Percentiles rank a stretch among this genome's conserved stretches.
Evolutionary conservation across 1,140 invertebrate species (phyloP).

Genomic region (Cylas formicarius): DNA sequence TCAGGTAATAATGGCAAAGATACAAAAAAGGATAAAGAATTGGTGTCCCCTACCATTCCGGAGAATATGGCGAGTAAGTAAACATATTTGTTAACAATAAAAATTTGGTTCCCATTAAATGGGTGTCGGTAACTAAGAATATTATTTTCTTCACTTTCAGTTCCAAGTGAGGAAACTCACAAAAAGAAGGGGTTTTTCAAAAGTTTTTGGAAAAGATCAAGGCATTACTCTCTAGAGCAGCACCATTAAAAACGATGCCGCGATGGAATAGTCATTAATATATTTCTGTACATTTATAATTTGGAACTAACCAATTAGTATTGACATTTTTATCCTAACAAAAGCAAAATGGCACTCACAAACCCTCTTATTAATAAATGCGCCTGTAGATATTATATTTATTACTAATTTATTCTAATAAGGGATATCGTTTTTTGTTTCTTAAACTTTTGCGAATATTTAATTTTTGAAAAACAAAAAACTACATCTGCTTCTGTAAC

Average conservation of each 20-base stretch:
- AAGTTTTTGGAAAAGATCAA: conserved; percentile 73
- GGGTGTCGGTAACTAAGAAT: too few relatives aligned
- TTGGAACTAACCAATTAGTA: conserved; percentile 30
- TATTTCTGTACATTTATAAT: conserved; percentile 33
- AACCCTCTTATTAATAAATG: too few relatives aligned
- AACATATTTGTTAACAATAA: not conserved
- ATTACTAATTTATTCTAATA: too few relatives aligned
- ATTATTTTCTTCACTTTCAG: conserved; percentile 17
- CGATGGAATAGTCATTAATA: conserved; percentile 9
- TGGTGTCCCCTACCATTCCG: conserved; percentile 57
- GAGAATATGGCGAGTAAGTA: conserved; percentile 49
- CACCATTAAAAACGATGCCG: conserved; percentile 43
- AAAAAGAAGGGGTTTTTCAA: conserved; percentile 79
- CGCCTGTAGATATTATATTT: too few relatives aligned
- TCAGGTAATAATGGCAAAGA: conserved; percentile 64
- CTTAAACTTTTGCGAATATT: too few relatives aligned
- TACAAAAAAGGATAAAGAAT: conserved; percentile 57
- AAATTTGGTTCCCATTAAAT: too few relatives aligned
- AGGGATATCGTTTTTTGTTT: too few relatives aligned
- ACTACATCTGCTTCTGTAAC: too few relatives aligned
- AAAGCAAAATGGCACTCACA: too few relatives aligned
- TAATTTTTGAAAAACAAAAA: too few relatives aligned
- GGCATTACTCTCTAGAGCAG: conserved; percentile 74
- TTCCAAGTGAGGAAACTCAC: conserved; percentile 61
- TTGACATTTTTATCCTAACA: conserved; percentile 30